Evolutionary conservation across 1,140 invertebrate genomes (phyloP).

Genomic region (Brachionus rubens): DNA sequence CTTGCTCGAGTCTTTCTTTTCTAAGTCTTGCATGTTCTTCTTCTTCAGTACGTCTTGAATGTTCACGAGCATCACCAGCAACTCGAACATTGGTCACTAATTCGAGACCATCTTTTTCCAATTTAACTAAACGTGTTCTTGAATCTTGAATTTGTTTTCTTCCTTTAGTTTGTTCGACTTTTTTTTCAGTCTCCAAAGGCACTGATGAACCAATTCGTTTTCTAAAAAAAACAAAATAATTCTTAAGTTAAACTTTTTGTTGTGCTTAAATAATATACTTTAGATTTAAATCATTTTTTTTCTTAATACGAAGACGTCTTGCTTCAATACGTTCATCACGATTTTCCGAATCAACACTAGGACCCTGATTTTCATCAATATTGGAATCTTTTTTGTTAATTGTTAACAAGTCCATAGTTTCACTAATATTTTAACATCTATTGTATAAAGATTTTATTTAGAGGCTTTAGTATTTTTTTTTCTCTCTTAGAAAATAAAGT

Average conservation of each 20-base stretch:
- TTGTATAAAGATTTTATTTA: slow-evolving; percentile 28
- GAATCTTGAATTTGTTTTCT: slow-evolving; percentile 59
- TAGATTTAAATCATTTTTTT: slow-evolving; percentile 54
- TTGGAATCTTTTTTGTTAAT: slow-evolving; percentile 33
- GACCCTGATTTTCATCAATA: slow-evolving; percentile 57
- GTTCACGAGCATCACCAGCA: slow-evolving; percentile 58
- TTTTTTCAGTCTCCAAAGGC: slow-evolving; percentile 49
- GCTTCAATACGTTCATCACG: slow-evolving; percentile 58
- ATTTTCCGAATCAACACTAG: slow-evolving; percentile 56
- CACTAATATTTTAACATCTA: neutral
- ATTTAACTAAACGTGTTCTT: slow-evolving; percentile 55
- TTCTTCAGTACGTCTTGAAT: slow-evolving; percentile 54
- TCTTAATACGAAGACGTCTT: slow-evolving; percentile 53
- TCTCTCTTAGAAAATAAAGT: neutral
- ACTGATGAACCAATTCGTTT: slow-evolving; percentile 15
- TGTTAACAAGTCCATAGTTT: slow-evolving; percentile 45
- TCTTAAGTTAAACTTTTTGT: neutral
- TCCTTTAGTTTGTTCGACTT: slow-evolving; percentile 57
- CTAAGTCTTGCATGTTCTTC: slow-evolving; percentile 55
- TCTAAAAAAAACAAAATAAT: neutral
- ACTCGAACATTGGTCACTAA: slow-evolving; percentile 58
- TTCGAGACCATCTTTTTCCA: slow-evolving; percentile 58
- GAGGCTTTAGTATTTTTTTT: slow-evolving; percentile 3
- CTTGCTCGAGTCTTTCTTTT: slow-evolving; percentile 65
- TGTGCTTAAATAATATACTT: slow-evolving; percentile 47